Evolutionary conservation across 2,113 vertebrate species (phyloP), one percentile per base, ranked within the genome.

Genomic region (Pomatostomus ruficeps): DNA sequence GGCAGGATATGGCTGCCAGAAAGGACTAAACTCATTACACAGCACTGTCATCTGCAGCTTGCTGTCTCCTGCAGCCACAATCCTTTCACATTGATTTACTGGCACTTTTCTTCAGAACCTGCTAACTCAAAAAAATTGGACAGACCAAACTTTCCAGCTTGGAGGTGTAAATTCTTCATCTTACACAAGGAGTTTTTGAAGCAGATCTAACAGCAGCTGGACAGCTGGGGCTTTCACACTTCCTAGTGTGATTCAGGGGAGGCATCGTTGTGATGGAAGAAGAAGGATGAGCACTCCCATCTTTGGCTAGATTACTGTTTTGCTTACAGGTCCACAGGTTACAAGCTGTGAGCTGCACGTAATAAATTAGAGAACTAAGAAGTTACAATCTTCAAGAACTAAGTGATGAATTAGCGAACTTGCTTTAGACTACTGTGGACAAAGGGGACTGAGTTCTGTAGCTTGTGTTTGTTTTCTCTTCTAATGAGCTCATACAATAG

Each of bases 261-360:
- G 5, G 3, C 7, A 5, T 1, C 25, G 28, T 19, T 6, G 1
- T 9, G 45, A 61, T 4, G 2, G 24, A 84, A 58, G 18, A 76
- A 17, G 48, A 72, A 65, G 10, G 48, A 48, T 57, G 14, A 74
- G 28, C n/a, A 31, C 38, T 31, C 6, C 52, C 33, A n/a, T 11
- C 1, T 0, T 38, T 63, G 14, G 11, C 23, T 24, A 24, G 11
- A 24, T 61, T 35, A 82, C 17, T 79, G 2, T 29, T 82, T 75
- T 63, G 10, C 35, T 67, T 21, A 29, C 7, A 58, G 9, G 5
- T 45, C 17, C 12, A 71, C 49, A 40, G 33, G 5, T 40, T 59
- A 49, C 2, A 33, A 74, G 19, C 22, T 59, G 20, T 5, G 8
- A 80, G 22, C 51, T 72, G 5, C 9, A 67, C 59, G 21, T 14